A percentile compares a stretch with the other conserved stretches of the same genome.
phyloP scores from a whole-genome alignment of 2,113 vertebrate species.

The Mormyrus lacerda region DNA sequence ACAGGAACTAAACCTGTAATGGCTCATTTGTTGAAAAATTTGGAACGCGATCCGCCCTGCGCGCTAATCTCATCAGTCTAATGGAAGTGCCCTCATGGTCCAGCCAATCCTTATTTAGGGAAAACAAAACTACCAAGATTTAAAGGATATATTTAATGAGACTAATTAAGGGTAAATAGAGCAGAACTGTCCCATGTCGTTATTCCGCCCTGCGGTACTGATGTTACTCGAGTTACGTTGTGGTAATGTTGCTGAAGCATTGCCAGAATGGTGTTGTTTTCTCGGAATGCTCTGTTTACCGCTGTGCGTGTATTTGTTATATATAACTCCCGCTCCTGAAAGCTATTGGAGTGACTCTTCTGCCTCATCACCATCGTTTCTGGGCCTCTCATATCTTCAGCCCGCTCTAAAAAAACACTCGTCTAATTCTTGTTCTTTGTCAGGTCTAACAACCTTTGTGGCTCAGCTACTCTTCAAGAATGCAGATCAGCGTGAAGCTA shows the following conservation, averaged over 20 bases:
- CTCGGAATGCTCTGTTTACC: neutral
- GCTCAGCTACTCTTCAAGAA: neutral
- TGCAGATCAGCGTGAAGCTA: neutral
- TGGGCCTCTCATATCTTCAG: neutral
- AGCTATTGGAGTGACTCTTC: neutral
- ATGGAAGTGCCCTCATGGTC: neutral
- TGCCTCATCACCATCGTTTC: neutral
- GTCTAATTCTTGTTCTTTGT: neutral
- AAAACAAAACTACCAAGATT: neutral
- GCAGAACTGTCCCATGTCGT: neutral
- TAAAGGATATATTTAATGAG: neutral
- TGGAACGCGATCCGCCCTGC: neutral
- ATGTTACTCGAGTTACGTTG: neutral
- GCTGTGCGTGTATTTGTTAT: neutral
- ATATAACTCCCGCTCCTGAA: neutral
- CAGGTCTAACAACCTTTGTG: neutral
- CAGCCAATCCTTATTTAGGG: neutral
- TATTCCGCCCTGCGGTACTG: neutral
- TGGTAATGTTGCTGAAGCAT: neutral
- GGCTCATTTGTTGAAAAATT: slow-evolving; percentile 9
- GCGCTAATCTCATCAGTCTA: neutral
- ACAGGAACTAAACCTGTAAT: neutral
- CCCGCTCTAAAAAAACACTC: neutral
- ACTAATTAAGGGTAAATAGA: slow-evolving; percentile 1
- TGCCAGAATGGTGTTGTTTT: neutral